Percentiles rank a stretch among this genome's conserved stretches.
These are phyloP conservation scores for Leptobrachium ailaonicum DNA, from an alignment of 2,113 vertebrate genomes.

Conservation along the genomic window DNA sequence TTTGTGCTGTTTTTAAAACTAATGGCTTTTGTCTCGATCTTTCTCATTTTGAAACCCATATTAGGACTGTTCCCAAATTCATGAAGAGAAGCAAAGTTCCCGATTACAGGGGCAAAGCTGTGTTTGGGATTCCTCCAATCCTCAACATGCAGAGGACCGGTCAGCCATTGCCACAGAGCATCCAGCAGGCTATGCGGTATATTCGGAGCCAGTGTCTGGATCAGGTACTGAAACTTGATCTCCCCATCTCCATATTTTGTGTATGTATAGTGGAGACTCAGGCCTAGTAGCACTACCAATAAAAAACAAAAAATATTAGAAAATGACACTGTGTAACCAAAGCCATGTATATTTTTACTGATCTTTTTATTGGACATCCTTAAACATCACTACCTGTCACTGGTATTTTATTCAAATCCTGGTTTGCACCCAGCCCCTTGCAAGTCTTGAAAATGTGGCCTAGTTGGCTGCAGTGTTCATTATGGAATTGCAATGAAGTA, in stretches of 20 bases:
- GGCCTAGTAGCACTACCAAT: background rate
- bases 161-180: constrained; percentile 83
- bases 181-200: constrained; percentile 87
- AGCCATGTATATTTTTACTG: too few relatives aligned
- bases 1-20: background rate
- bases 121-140: constrained; percentile 79
- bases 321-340: too few relatives aligned
- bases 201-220: constrained; percentile 80
- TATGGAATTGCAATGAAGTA: too few relatives aligned
- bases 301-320: too few relatives aligned
- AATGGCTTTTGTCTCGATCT: background rate
- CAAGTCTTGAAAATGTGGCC: too few relatives aligned
- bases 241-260: too few relatives aligned
- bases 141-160: constrained; percentile 77
- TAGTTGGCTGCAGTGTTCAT: too few relatives aligned
- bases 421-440: too few relatives aligned
- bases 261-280: background rate
- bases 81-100: constrained; percentile 83
- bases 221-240: constrained; percentile 65
- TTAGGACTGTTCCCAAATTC: constrained; percentile 83
- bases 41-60: background rate
- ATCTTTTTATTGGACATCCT: too few relatives aligned
- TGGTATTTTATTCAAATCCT: too few relatives aligned
- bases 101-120: constrained; percentile 75
- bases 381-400: too few relatives aligned